Base-by-base conservation (phyloP, 2,113 vertebrate species). In the Thalassarche chlororhynchos region DNA sequence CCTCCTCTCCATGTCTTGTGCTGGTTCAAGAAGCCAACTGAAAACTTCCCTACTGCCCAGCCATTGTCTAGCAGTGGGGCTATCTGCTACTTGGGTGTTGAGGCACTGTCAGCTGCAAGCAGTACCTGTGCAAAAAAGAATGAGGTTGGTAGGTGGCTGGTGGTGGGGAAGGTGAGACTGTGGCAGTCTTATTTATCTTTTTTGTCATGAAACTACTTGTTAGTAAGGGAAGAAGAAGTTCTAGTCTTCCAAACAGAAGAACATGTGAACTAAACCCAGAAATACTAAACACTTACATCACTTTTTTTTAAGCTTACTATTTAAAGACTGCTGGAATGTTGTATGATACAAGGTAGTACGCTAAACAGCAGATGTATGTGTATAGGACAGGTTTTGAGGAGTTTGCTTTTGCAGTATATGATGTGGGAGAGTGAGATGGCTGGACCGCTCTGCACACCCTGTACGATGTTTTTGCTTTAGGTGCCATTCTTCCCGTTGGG, bases 1-100 rank as follows among this genome's bases (percentile, higher is more conserved):
- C 3, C 3, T 38, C 6, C 5, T 17, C 5, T 54, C 25, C 4
- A 0, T 70, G 19, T 52, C 7, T 14, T 31, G 3, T 61, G 7
- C 11, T 64, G 26, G 17, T 58, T 82, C 38, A 49, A 44, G 54
- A 64, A 78, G 24, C 14, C 31, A 49, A 2, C 42, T 82, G 60
- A 44, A 62, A 62, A 42, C 18, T 75, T 82, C 10, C 9, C 5
- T 61, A 3, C 8, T 51, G 14, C 12, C 9, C 15, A 62, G 18
- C 29, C 1, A 0, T 62, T 69, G 29, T 31, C 4, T 52, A 47
- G 26, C 26, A 40, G 40, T 38, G 51, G n/a, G 9, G 29, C n/a
- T 77, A 1, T 29, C 25, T 74, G 74, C 26, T 60, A 1, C 25
- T 57, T 57, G 23, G 25, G 19, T 72, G 15, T 66, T 72, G 21